Evolutionary conservation across 2,797 vertebrate species (phyloP), one percentile per base, ranked within the genome.

Genomic region (Crenichthys baileyi): DNA sequence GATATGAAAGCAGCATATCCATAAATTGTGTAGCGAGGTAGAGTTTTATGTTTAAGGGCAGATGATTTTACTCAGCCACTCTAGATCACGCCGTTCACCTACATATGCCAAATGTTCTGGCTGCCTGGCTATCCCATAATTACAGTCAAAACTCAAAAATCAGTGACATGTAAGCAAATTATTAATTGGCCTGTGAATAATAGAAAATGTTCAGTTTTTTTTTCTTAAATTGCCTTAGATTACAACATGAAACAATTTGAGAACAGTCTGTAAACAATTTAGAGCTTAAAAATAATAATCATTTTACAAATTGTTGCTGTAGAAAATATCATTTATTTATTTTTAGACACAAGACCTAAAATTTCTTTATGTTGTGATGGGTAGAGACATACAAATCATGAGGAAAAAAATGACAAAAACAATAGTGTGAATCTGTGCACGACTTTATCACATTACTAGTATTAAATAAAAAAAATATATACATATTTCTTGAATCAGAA

Each of bases 1-100:
- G 88, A 91, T 89, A 82, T 83, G 41, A 15, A 56, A 48, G 13
- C 71, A 85, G 70, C 74, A 81, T 79, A 65, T 55, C 24, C 20
- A 9, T 53, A 82, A 50, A 79, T 79, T 80, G 16, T 41, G 48
- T 53, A 51, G 61, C 12, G 46, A 79, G 24, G 55, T 65, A 22
- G 65, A 70, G 63, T 70, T 72, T 73, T 55, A 72, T 83, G 86
- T 78, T 86, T 79, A 88, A 83, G 73, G 56, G 56, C 46, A 75
- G 76, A 68, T 24, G 60, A 20, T 44, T 72, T 70, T 12, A 61
- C 44, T 70, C 58, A 79, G 5, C 46, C 72, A 68, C 65, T 68
- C 24, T 44, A 75, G 53, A 81, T 78, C 13, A 39, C 70, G 18
- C 78, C 50, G 58, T 51, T 85, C 70, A 76, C 81, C 79, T 78